Evolutionary conservation across 1,140 invertebrate species (phyloP).

Genomic region (Sarcophaga peregrina): DNA sequence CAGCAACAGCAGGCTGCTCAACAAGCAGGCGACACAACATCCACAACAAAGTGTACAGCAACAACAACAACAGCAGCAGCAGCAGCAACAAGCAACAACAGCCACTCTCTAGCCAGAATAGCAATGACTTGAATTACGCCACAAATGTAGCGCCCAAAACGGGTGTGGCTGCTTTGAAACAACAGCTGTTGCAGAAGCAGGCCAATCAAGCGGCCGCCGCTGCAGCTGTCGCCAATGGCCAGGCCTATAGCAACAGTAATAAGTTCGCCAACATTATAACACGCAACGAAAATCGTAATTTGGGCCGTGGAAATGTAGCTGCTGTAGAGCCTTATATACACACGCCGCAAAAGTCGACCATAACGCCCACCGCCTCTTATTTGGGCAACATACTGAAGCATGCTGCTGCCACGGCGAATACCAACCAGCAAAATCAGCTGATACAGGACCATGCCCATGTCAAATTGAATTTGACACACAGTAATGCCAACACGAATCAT

Average conservation of each 20-base stretch:
- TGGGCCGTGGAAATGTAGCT: conserved; percentile 79
- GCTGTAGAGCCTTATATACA: conserved; percentile 92
- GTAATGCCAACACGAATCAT: not conserved
- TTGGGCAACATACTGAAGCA: conserved; percentile 59
- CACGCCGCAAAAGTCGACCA: conserved; percentile 73
- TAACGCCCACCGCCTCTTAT: conserved; percentile 52
- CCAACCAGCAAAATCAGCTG: conserved; percentile 63
- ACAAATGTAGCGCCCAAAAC: conserved; percentile 29
- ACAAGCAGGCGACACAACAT: conserved; percentile 53
- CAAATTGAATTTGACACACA: conserved; percentile 50
- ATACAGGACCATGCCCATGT: conserved; percentile 62
- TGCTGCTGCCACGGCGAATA: conserved; percentile 58
- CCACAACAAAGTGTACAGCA: conserved; percentile 43
- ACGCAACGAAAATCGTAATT: conserved; percentile 50
- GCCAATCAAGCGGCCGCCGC: conserved; percentile 48
- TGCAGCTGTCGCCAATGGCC: conserved; percentile 51
- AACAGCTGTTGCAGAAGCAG: conserved; percentile 62
- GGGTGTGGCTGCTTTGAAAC: conserved; percentile 61
- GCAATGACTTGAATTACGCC: conserved; percentile 26
- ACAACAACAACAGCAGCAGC: conserved; percentile 49
- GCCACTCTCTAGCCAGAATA: not conserved
- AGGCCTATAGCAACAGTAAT: conserved; percentile 45
- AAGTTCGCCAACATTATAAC: conserved; percentile 45
- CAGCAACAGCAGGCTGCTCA: conserved; percentile 34
- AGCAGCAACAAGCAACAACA: conserved; percentile 46